phyloP scores from a whole-genome alignment of 2,797 vertebrate species.

The Mastacembelus armatus region DNA sequence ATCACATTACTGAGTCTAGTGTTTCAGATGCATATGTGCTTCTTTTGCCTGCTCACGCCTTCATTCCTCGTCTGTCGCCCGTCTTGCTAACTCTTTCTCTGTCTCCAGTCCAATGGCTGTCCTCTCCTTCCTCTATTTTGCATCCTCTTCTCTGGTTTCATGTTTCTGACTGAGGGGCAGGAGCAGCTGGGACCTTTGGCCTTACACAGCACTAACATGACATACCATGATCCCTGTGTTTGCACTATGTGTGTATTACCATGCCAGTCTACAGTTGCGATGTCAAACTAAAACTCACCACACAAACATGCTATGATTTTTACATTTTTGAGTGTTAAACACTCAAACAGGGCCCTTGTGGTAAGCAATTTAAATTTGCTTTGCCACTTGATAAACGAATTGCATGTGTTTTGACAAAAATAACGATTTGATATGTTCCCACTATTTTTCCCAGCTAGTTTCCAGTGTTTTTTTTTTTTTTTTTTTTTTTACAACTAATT shows the following conservation, averaged over 20 bases:
- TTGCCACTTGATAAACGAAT: neutral
- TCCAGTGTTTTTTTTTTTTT: too few species aligned
- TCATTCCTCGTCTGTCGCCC: conserved; percentile 31
- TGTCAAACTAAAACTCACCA: conserved; percentile 7
- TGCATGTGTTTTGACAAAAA: neutral
- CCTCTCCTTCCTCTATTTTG: conserved; percentile 45
- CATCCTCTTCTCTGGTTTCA: conserved; percentile 77
- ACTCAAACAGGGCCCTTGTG: neutral
- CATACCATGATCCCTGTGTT: conserved; percentile 55
- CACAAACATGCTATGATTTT: neutral
- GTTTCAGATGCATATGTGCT: conserved; percentile 18
- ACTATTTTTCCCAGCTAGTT: neutral
- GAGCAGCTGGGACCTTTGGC: conserved; percentile 83
- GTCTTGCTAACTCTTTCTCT: conserved; percentile 23
- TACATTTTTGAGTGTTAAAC: conserved; percentile 1
- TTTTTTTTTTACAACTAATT: neutral
- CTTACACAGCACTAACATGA: conserved; percentile 63
- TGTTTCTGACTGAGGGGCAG: conserved; percentile 79
- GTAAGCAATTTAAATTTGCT: neutral
- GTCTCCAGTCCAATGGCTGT: conserved; percentile 26
- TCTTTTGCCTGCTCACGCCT: conserved; percentile 36
- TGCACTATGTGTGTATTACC: conserved; percentile 42
- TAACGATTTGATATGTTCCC: neutral
- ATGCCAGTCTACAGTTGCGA: conserved; percentile 1
- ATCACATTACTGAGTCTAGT: conserved; percentile 14